Base-by-base conservation (phyloP, 1,140 invertebrate genomes). In the Atta texana region DNA sequence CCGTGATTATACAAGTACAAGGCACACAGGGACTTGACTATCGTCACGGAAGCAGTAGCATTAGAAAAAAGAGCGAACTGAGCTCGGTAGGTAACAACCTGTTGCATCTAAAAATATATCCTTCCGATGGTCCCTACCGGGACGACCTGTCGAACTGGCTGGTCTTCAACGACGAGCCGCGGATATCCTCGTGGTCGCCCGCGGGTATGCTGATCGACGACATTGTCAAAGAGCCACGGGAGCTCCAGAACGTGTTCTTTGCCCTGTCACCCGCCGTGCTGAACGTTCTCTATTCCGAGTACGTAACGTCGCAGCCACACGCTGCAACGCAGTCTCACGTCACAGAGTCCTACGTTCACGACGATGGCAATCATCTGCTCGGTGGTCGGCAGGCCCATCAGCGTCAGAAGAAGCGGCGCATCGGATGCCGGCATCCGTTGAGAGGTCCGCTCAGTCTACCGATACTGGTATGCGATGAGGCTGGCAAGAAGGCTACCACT, bases 81-180 rank as follows among this genome's bases (percentile, higher is more conserved):
- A 74, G 74, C 74, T 76, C 90, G 82, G 74, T 87, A 44, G 90
- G 85, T 61, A 55, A 77, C 75, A 91, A 92, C 89, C 82, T 91
- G 87, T 89, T 92, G 82, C 91, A 91, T 34, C 24, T 86, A 8
- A 87, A 87, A 61, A 78, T 89, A 86, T 88, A 91, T 71, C 91
- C 87, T 53, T 63, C 88, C 55, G 91, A 87, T 14, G 59, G 77
- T 18, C 53, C 87, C 18, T 85, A 90, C 24, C 81, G 87, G 21
- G 87, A 88, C 72, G 88, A 89, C 6, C 24, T 88, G 34, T 89
- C 88, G 21, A 87, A 92, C 7, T 92, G 91, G 92, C 55, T 92
- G n/a, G 44, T 91, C 10, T 68, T 89, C 49, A 86, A 90, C 31
- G 87, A 92, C 53, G 85, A 87, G 12, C 82, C 86, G 3, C 76